Base-by-base conservation (phyloP, 2,797 vertebrate genomes). In the Danio choprae region DNA sequence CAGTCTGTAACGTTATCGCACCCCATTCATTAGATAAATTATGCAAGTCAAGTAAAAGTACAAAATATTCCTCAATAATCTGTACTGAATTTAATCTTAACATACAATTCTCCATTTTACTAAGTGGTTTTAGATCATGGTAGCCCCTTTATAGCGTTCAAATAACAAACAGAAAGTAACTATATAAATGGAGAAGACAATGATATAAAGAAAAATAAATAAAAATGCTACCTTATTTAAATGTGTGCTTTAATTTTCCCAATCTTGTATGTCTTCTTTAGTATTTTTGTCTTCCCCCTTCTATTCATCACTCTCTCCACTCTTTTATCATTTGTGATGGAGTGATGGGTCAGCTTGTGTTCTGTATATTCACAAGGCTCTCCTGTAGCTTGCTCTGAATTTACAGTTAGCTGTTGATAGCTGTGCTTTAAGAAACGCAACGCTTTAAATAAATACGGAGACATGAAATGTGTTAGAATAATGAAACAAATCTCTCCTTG, bases 371-470 rank as follows among this genome's bases (percentile, higher is more conserved):
- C 6, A 8, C 4, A 18, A n/a, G 22, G n/a, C 63, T 38, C 48
- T 50, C 20, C 36, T 59, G 18, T 60, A 43, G 20, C 63, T 60
- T 60, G n/a, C 13, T 67, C 13, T 11, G 41, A 67, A 16, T 68
- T 56, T 67, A 22, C 22, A 36, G 7, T 29, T 2, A 6, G 40
- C 63, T 44, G 11, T 46, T 56, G 15, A 43, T 56, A 46, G 63
- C 20, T 56, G 13, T 36, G 43, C 1, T 65, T 77, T 44, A 68
- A 70, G 56, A 69, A 60, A 77, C 69, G 16, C 43, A 68, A 68
- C 58, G 75, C 75, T 77, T 58, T 58, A 78, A 78, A 68, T 68
- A 68, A 56, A 65, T 76, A 65, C 7, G 20, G 50, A 65, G 15
- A 44, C 62, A n/a, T 64, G 15, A 72, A 43, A 69, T 20, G 15